Conservation (phyloP, 2,888 invertebrate genomes). For the Drosophila pseudotalamancana region DNA sequence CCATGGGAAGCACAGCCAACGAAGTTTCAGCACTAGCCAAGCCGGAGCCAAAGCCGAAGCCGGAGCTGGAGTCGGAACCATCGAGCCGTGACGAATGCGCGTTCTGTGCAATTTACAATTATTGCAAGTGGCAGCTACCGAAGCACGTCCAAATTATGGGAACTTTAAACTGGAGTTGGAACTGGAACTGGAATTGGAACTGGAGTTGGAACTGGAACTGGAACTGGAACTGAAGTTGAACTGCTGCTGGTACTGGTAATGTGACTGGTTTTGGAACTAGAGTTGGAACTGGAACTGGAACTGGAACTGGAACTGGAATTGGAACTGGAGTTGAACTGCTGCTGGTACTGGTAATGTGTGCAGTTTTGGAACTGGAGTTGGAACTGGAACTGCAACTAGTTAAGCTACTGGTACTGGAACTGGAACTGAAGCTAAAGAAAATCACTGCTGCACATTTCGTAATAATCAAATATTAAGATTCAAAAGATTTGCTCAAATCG, state of each 20-base stretch:
- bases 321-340: neutral
- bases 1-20: constrained; percentile 26
- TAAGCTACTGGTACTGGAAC: neutral
- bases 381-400: neutral
- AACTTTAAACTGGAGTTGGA: constrained; percentile 1
- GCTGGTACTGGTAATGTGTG: neutral
- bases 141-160: constrained; percentile 34
- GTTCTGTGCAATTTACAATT: constrained; percentile 56
- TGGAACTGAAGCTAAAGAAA: too few species aligned
- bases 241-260: neutral
- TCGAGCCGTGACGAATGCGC: constrained; percentile 38
- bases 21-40: constrained; percentile 10
- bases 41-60: neutral
- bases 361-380: too few species aligned
- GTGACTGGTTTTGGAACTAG: too few species aligned
- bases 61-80: neutral
- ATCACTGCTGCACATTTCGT: too few species aligned
- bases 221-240: neutral
- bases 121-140: constrained; percentile 45
- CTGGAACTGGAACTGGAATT: neutral
- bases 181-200: neutral
- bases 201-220: neutral
- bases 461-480: too few species aligned
- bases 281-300: neutral
- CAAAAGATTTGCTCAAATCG: too few species aligned